Evolutionary conservation across 2,797 vertebrate species (phyloP).

Genomic region (Hafferia zeledoni): DNA sequence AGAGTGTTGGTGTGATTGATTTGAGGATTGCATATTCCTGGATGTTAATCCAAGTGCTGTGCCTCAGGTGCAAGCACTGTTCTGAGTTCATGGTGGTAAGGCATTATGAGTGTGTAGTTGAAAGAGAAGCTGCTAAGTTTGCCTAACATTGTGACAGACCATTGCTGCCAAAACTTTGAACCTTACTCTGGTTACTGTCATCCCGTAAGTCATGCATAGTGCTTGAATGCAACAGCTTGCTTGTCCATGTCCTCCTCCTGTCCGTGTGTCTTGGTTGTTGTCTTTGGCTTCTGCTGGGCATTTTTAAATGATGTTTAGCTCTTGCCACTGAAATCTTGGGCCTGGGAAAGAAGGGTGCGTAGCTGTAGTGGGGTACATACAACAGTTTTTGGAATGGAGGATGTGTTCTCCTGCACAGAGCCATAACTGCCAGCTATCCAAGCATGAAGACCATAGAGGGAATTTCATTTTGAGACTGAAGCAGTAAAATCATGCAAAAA

Average conservation of each 20-base stretch:
- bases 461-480: neutral
- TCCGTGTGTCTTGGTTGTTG: neutral
- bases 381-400: neutral
- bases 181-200: fast-evolving
- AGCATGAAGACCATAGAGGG: neutral
- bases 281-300: neutral
- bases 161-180: neutral
- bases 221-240: neutral
- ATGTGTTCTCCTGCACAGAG: neutral
- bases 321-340: neutral
- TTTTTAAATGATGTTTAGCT: neutral
- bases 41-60: neutral
- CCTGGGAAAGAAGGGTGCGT: neutral
- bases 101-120: fast-evolving
- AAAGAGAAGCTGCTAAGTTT: neutral
- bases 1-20: neutral
- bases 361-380: neutral
- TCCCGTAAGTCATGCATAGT: neutral
- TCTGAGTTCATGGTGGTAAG: neutral
- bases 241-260: neutral
- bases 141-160: neutral
- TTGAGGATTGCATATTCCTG: neutral
- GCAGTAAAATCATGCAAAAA: neutral
- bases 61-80: neutral
- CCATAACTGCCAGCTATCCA: neutral